Evolutionary conservation across 1,140 invertebrate species (phyloP).

Genomic region (Brachionus angularis): DNA sequence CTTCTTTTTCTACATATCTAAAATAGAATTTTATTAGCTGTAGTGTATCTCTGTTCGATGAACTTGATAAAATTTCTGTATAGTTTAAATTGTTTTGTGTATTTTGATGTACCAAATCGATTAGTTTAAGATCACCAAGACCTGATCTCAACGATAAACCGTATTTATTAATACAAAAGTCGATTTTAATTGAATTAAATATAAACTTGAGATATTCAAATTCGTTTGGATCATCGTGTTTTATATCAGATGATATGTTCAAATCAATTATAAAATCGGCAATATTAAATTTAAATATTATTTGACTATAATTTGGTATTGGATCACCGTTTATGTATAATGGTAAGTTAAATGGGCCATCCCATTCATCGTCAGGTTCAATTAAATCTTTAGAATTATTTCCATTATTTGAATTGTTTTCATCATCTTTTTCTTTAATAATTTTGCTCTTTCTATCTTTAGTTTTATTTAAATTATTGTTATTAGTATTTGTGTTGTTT

Average conservation of each 20-base stretch:
- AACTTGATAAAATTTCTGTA: conserved; percentile 36
- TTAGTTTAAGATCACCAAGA: conserved; percentile 29
- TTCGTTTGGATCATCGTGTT: neutral
- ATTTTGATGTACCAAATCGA: conserved; percentile 1
- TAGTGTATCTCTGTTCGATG: neutral
- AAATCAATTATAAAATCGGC: conserved; percentile 33
- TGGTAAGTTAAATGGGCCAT: conserved; percentile 27
- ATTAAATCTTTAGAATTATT: neutral
- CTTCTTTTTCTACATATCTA: conserved; percentile 11
- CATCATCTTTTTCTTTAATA: neutral
- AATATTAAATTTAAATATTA: conserved; percentile 11
- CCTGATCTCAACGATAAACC: conserved; percentile 11
- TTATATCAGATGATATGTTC: neutral
- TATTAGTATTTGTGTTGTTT: neutral
- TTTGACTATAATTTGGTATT: conserved; percentile 34
- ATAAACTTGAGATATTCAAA: conserved; percentile 16
- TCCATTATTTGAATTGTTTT: neutral
- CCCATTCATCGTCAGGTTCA: conserved; percentile 33
- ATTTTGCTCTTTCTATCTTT: neutral
- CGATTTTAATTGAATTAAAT: conserved; percentile 37
- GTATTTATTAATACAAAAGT: conserved; percentile 30
- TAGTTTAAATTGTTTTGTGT: neutral
- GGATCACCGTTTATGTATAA: conserved; percentile 39
- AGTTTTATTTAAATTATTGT: neutral
- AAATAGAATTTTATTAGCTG: conserved; percentile 17